Evolutionary conservation across 53 echinoderm and acorn worm genomes (phyloP), one percentile per base, ranked within the genome.

Genomic region (Patiria pectinifera): DNA sequence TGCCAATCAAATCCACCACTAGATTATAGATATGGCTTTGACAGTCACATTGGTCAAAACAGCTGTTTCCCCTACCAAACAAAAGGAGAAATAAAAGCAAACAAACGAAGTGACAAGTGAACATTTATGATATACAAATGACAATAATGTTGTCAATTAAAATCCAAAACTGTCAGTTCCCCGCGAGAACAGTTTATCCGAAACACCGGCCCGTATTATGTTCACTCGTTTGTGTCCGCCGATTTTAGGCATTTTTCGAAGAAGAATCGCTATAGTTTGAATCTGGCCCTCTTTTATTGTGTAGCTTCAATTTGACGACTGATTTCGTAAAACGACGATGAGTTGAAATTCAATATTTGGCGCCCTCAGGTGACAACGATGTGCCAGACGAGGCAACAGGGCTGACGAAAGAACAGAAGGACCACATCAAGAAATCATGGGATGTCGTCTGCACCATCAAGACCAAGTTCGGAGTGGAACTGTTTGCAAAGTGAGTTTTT

Each of bases 361-460:
- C 74, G 4, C 47, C 78, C 26, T 58, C 86, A 85, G 90, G 81
- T 81, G 96, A 92, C 75, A 87, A 93, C 71, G 89, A 89, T 14
- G 92, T 85, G 16, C 84, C 88, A 25, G 95, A 95, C 48, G 93
- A 95, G 59, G 82, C 72, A 21, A 96, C 96, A 3, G 95, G 95
- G 4, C 80, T 96, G 59, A 95, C 93, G 76, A 91, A 84, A 25
- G 74, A 85, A 35, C 93, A 96, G 81, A 96, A 95, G 83, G 91
- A 93, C 8, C 93, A 85, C 61, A 95, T 96, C 16, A 78, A 91
- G 77, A 95, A 95, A 75, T 91, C 95, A 74, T 96, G 96, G 96
- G 86, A n/a, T 0, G 71, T 89, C 76, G 92, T 96, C 81, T 69
- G 92, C 79, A 94, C 94, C 19, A 92, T 95, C 58, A 96, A 96